Base-by-base conservation (phyloP, 2,113 vertebrate species). In the Melanostigma gelatinosum region DNA sequence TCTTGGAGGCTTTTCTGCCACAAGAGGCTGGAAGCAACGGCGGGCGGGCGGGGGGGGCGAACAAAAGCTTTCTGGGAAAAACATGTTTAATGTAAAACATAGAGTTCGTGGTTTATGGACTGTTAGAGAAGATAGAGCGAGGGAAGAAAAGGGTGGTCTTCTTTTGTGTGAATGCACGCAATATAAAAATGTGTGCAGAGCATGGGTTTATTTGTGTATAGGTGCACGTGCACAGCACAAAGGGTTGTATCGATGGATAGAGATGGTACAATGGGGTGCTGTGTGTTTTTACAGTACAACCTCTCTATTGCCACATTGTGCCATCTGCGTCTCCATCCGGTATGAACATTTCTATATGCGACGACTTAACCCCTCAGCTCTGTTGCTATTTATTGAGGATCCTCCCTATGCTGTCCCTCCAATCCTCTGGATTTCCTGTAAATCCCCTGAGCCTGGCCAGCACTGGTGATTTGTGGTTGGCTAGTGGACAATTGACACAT, bases 401-500 rank as follows among this genome's bases (percentile, higher is more conserved):
- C 82, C 83, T 83, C 83, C 71, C 79, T 50, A 71, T 77, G 86
- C 77, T 94, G 95, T 96, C 87, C 63, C 95, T 95, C 95, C 96
- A 95, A 96, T 96, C 93, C 90, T 79, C 87, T 93, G 94, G 96
- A 96, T 97, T 96, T 95, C 90, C 93, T 84, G 93, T 95, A 97
- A 97, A 97, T 96, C 96, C 94, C 91, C 78, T 12, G 42, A 77
- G 91, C 93, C 94, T 62, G 92, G 92, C 92, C 89, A 10, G 40
- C 8, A 36, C 72, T 60, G 60, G 65, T 93, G 88, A 91, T 93
- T 91, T 91, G 91, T 88, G 78, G 88, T 86, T 55, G 72, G 67
- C 82, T 94, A 90, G 91, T 93, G 93, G 95, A 95, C 95, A 93
- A 96, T 94, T 95, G 96, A 96, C 96, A 95, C 96, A 93, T 96